Evolutionary conservation across 2,113 vertebrate genomes (phyloP).

Genomic region (Anarhynchus alexandrinus): DNA sequence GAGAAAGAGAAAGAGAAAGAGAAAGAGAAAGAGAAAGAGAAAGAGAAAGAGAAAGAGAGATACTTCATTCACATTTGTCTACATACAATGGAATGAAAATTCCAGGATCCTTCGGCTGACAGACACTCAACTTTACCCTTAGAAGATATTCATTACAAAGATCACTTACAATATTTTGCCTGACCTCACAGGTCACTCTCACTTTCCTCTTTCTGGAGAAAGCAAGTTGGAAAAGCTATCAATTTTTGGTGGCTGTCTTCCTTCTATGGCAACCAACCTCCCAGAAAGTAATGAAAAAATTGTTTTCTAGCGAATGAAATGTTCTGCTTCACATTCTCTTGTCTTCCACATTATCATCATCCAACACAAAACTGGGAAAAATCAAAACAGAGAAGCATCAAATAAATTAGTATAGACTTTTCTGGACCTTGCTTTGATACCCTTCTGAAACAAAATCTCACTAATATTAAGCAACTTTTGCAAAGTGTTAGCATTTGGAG

Average conservation of each 20-base stretch:
- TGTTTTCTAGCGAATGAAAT: not conserved
- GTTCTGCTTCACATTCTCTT: not conserved
- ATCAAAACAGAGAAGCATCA: not conserved
- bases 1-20: too few species aligned
- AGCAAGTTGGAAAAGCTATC: not conserved
- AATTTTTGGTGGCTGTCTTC: not conserved
- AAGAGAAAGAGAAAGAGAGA: too few species aligned
- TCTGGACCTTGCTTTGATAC: not conserved
- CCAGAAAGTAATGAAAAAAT: not conserved
- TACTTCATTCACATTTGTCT: not conserved
- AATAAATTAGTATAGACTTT: not conserved
- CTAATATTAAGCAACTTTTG: not conserved
- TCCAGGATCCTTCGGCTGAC: not conserved
- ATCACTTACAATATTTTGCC: not conserved
- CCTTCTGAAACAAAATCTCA: not conserved
- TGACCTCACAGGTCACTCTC: not conserved
- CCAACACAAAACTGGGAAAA: not conserved
- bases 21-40: too few species aligned
- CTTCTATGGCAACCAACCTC: not conserved
- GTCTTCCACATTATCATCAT: not conserved
- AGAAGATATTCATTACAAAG: not conserved
- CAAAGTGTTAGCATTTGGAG: not conserved
- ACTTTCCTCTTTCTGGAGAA: not conserved
- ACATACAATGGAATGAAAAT: not conserved
- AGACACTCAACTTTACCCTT: not conserved